Evolutionary conservation across 2,888 invertebrate species (phyloP).

Genomic region (Micoletzkya japonica): DNA sequence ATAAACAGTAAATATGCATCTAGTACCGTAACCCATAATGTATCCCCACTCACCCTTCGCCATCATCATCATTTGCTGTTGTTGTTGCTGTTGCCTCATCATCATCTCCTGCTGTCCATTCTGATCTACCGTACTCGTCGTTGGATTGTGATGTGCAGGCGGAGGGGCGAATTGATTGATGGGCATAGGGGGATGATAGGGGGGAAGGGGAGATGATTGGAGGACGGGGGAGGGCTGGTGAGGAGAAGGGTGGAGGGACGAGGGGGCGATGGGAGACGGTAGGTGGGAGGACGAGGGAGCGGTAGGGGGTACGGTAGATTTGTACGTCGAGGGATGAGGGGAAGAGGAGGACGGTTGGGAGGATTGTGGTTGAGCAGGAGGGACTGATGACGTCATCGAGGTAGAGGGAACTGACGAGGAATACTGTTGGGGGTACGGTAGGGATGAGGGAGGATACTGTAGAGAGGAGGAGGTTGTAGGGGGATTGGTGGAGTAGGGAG

Average conservation of each 20-base stretch:
- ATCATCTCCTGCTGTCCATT: neutral
- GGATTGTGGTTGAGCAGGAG: neutral
- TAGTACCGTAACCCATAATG: constrained; percentile 8
- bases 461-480: constrained; percentile 8
- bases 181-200: neutral
- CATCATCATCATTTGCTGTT: constrained; percentile 2
- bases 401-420: no score
- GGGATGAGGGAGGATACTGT: neutral
- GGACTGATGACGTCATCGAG: neutral
- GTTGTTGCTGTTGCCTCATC: neutral
- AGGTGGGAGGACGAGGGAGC: neutral
- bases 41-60: neutral
- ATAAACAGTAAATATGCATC: neutral
- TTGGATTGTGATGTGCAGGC: constrained; percentile 6
- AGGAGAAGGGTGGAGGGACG: neutral
- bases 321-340: constrained; percentile 3
- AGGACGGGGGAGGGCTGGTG: neutral
- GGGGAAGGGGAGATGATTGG: neutral
- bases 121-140: neutral
- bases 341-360: neutral
- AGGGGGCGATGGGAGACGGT: neutral
- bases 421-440: neutral
- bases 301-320: neutral
- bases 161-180: constrained; percentile 23
- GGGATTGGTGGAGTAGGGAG: neutral